Evolutionary conservation across 2,888 invertebrate species (phyloP), one percentile per base, ranked within the genome.

Genomic region (Leistus spinibarbis): DNA sequence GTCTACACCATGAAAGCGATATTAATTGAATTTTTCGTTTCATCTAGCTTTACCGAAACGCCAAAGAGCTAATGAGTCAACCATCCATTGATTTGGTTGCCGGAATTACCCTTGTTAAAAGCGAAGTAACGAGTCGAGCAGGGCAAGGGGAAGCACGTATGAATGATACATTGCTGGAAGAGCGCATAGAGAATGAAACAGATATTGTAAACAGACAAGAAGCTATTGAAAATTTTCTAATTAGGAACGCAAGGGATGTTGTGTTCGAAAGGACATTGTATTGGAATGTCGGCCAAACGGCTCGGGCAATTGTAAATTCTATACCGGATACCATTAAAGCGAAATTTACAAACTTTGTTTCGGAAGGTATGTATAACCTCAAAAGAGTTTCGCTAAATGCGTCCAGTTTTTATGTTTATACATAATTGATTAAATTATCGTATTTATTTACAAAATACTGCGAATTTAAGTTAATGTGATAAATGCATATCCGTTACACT

Each of bases 51-150:
- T 90, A 87, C 86, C 87, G 89, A 76, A 87, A 86, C 80, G 89
- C 90, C 60, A 88, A 87, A 81, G 87, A 88, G 27, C 86, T 91
- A 82, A 90, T 91, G 81, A 88, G 87, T 69, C 88, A 87, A 82
- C 89, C 89, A 74, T 88, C 84, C 81, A 85, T 90, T 76, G 88
- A 89, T 79, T 79, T 91, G 62, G 83, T 88, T 77, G 88, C 87
- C 77, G 90, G 90, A 65, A 84, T 90, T 62, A 88, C 88, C 5
- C 81, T 90, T 0, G 72, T 66, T 13, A 60, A 60, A 60, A 60
- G 3, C 3, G 17, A 13, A 3, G 22, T 19, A 20, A 60, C 19
- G 2, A 19, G 60, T 9, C 22, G 20, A 7, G 13, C 64, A n/a
- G n/a, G n/a, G 20, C n/a, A n/a, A n/a, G n/a, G n/a, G 1, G 7